A percentile compares a stretch with the other conserved stretches of the same genome.
phyloP scores from a whole-genome alignment of 1,140 invertebrate genomes.

The Macrocentrus cingulum region DNA sequence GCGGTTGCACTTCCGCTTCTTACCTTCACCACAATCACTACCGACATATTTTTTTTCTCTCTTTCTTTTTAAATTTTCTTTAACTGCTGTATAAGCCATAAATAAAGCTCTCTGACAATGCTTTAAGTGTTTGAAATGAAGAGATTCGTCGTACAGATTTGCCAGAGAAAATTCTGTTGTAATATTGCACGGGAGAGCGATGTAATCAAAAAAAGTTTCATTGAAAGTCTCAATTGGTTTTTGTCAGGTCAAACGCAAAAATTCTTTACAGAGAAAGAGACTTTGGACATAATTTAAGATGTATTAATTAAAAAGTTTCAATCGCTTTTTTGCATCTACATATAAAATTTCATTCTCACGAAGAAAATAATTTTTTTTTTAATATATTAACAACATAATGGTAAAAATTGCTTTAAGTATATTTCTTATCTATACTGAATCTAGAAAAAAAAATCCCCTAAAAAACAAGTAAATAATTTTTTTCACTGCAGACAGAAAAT shows the following conservation, averaged over 20 bases:
- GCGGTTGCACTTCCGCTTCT: conserved; percentile 27
- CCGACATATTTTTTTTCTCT: conserved; percentile 1
- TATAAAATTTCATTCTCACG: neutral
- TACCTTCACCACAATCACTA: conserved; percentile 9
- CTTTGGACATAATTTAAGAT: too few species aligned
- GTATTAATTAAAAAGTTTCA: too few species aligned
- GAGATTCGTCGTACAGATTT: conserved; percentile 9
- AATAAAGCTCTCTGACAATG: neutral
- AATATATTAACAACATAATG: neutral
- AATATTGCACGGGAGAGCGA: neutral
- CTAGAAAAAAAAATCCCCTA: neutral
- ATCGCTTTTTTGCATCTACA: too few species aligned
- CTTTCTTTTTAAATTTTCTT: neutral
- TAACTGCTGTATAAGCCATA: neutral
- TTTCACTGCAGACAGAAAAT: too few species aligned
- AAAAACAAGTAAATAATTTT: too few species aligned
- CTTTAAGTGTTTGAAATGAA: conserved; percentile 11
- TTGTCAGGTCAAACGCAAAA: too few species aligned
- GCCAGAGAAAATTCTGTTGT: conserved; percentile 16
- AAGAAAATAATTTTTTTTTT: too few species aligned
- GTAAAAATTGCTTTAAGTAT: neutral
- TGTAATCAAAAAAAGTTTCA: conserved; percentile 25
- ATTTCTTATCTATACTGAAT: neutral
- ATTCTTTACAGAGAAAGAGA: too few species aligned
- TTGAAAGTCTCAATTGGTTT: conserved; percentile 10